Base-by-base conservation (phyloP, 2,797 vertebrate species). In the Epinephelus coioides region DNA sequence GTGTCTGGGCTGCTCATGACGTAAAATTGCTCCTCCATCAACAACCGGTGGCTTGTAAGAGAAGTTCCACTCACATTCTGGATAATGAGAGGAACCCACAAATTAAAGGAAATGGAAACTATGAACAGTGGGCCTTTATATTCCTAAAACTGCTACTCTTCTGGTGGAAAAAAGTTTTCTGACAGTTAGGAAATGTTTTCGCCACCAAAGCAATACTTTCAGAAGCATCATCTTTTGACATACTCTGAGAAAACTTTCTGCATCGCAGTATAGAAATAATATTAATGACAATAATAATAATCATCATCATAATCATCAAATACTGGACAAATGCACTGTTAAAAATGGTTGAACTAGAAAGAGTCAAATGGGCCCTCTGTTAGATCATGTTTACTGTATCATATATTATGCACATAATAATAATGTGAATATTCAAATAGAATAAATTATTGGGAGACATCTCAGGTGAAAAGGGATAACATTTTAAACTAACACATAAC, bases 21-120 rank as follows among this genome's bases (percentile, higher is more conserved):
- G 38, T 57, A 27, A 82, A 83, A 61, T 53, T 15, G n/a, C 15
- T 71, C 69, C 23, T 57, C 59, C 6, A 19, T 51, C 70, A 66
- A 71, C 70, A 81, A 51, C 34, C 2, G 2, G 27, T 34, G 38
- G 65, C 46, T 62, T 5, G 1, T 0, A 18, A 68, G 65, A 64
- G 60, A 69, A 76, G 30, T 44, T 70, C 43, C 1, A 6, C 46
- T 69, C 27, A 13, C 40, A 7, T 8, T 17, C 14, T n/a, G 43
- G 54, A 65, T 78, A 66, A 73, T 34, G 44, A 62, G 44, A 64
- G 2, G 44, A 5, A 7, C 51, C 27, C 9, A 17, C 17, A 25
- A 43, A 57, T 44, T 21, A 80, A 38, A 66, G 49, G 30, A 54
- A 71, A 34, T 53, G 15, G 67, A 25, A 49, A 50, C 18, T 27